phyloP scores from a whole-genome alignment of 1,140 invertebrate species.

The Pemphigus obesinymphae region DNA sequence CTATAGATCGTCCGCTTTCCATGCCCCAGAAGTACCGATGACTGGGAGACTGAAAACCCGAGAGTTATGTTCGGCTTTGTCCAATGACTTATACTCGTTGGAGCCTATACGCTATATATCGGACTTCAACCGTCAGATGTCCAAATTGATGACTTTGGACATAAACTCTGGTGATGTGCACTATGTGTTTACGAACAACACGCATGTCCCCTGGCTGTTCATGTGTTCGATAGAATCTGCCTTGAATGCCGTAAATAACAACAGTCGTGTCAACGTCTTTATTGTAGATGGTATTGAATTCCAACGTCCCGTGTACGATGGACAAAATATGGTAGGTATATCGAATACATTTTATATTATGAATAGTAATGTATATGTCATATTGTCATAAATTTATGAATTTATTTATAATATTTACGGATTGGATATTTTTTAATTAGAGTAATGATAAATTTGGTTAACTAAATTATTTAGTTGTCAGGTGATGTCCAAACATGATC shows the following conservation, averaged over 20 bases:
- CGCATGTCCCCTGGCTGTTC: not conserved
- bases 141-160: not conserved
- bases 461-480: too few species aligned
- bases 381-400: too few species aligned
- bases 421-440: too few species aligned
- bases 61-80: not conserved
- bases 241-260: not conserved
- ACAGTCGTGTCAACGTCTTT: slow-evolving; percentile 1
- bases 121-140: not conserved
- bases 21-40: not conserved
- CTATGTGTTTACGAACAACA: not conserved
- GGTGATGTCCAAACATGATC: too few species aligned
- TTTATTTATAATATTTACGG: too few species aligned
- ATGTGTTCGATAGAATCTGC: slow-evolving; percentile 4
- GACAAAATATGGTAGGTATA: too few species aligned
- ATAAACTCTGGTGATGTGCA: not conserved
- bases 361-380: too few species aligned
- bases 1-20: not conserved
- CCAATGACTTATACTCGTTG: not conserved
- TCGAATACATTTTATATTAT: too few species aligned
- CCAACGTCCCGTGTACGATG: not conserved
- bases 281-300: not conserved
- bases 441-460: too few species aligned
- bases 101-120: not conserved
- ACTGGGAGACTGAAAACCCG: not conserved